Conservation (phyloP, 2,888 invertebrate species). For the Pristionchus mayeri region DNA sequence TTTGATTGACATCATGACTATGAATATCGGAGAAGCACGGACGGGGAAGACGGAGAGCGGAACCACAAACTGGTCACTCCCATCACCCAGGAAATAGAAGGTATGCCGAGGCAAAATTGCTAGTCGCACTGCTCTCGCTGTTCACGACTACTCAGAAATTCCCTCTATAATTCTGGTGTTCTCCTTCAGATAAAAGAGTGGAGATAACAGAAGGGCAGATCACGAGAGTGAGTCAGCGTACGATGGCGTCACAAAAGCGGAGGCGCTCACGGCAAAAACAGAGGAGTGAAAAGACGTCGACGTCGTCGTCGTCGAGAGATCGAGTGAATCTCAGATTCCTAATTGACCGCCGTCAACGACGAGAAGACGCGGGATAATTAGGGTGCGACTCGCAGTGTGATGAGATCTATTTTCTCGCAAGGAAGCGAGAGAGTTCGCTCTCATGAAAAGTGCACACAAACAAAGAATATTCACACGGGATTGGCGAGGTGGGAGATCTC, state of each 20-base stretch:
- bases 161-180: no score
- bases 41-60: neutral
- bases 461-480: neutral
- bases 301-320: no score
- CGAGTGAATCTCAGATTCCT: conserved; percentile 13
- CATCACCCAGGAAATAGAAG: no score
- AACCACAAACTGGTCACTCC: no score
- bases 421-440: neutral
- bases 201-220: no score
- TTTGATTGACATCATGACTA: conserved; percentile 44
- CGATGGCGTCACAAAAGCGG: neutral
- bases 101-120: no score
- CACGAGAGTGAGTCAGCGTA: no score
- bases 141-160: no score
- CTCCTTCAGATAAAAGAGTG: no score
- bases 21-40: conserved; percentile 10
- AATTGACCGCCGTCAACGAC: conserved; percentile 2
- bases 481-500: neutral
- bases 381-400: neutral
- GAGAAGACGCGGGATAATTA: neutral
- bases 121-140: no score
- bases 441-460: conserved; percentile 15
- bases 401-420: neutral
- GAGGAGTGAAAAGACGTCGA: neutral
- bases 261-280: neutral